A percentile compares a stretch with the other conserved stretches of the same genome.
Evolutionary conservation across 2,888 invertebrate genomes (phyloP).

Genomic region (Ochlodes sylvanus): DNA sequence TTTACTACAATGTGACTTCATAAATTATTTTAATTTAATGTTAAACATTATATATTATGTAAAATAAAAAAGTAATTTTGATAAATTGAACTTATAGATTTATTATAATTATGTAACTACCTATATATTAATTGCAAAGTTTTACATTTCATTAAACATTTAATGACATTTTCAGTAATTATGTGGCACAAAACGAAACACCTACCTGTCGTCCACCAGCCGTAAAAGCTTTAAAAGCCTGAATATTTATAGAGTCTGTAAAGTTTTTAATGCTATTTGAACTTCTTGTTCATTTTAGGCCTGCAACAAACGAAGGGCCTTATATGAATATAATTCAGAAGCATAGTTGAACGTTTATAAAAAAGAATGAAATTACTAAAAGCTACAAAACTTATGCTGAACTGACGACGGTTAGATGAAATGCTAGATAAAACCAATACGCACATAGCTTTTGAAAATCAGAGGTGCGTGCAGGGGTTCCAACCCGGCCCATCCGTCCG

Average conservation of each 20-base stretch:
- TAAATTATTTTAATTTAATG: too few relatives aligned
- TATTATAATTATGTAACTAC: too few relatives aligned
- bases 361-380: not conserved
- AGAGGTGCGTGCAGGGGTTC: too few relatives aligned
- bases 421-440: not conserved
- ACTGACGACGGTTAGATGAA: not conserved
- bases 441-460: too few relatives aligned
- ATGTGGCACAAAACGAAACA: constrained; percentile 4
- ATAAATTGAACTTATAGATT: too few relatives aligned
- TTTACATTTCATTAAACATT: not conserved
- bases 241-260: constrained; percentile 32
- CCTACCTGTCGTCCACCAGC: constrained; percentile 13
- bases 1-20: too few relatives aligned
- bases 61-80: too few relatives aligned
- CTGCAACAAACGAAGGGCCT: constrained; percentile 4
- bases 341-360: constrained; percentile 4
- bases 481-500: too few relatives aligned
- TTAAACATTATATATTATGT: too few relatives aligned
- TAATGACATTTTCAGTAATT: constrained; percentile 1
- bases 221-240: constrained; percentile 16
- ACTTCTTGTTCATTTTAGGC: constrained; percentile 28
- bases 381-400: not conserved
- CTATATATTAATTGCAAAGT: not conserved
- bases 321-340: constrained; percentile 13
- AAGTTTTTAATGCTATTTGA: constrained; percentile 35